Conservation (phyloP, 1,140 invertebrate genomes). For the Dendroctonus valens region DNA sequence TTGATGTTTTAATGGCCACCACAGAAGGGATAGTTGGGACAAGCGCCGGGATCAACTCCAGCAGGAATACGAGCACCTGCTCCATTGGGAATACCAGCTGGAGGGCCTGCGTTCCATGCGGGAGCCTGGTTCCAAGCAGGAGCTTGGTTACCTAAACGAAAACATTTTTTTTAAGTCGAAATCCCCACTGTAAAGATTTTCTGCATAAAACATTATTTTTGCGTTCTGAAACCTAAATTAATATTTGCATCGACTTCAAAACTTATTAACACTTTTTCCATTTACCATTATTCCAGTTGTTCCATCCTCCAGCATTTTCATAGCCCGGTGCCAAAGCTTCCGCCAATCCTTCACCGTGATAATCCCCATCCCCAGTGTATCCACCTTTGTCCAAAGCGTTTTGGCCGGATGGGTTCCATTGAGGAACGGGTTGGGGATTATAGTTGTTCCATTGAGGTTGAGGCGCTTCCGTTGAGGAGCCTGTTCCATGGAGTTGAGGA, state of each 20-base stretch:
- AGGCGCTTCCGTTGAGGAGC: conserved; percentile 24
- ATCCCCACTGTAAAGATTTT: neutral
- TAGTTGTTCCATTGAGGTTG: conserved; percentile 21
- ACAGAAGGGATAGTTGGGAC: conserved; percentile 62
- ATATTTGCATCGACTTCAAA: too few species aligned
- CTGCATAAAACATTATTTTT: neutral
- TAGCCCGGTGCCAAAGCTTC: conserved; percentile 48
- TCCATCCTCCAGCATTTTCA: conserved; percentile 30
- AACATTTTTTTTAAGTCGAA: neutral
- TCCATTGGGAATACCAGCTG: conserved; percentile 19
- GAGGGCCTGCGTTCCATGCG: conserved; percentile 19
- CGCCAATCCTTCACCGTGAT: conserved; percentile 54
- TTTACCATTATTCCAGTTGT: conserved; percentile 28
- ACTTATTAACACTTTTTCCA: neutral
- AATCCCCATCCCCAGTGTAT: conserved; percentile 50
- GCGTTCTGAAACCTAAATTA: too few species aligned
- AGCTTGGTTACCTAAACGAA: conserved; percentile 10
- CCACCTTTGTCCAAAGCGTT: conserved; percentile 46
- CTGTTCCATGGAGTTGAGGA: too few species aligned
- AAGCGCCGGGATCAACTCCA: conserved; percentile 54
- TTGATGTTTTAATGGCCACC: conserved; percentile 41
- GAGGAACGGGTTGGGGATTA: conserved; percentile 29
- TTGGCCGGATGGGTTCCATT: conserved; percentile 37
- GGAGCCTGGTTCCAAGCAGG: conserved; percentile 14
- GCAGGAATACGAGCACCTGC: conserved; percentile 52